Evolutionary conservation across 2,797 vertebrate genomes (phyloP).

Genomic region (Lemur catta): DNA sequence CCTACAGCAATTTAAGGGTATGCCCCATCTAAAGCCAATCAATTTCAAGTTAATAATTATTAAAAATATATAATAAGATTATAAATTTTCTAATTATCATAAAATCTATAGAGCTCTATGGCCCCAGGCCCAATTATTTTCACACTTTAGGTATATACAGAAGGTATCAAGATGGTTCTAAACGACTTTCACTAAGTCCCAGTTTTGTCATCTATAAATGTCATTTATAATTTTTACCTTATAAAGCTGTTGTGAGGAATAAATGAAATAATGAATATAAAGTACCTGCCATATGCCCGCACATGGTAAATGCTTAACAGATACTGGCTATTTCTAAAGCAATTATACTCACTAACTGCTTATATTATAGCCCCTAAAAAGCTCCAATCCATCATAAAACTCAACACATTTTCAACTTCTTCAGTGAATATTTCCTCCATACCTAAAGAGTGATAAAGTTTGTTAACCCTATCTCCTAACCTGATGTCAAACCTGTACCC

Average conservation of each 20-base stretch:
- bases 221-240: not conserved
- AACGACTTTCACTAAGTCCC: not conserved
- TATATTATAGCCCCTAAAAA: not conserved
- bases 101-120: not conserved
- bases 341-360: not conserved
- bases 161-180: not conserved
- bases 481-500: not conserved
- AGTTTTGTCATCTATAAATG: not conserved
- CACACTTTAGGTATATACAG: not conserved
- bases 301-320: not conserved
- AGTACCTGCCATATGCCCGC: not conserved
- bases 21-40: not conserved
- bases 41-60: conserved; percentile 2
- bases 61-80: not conserved
- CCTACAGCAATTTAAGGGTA: not conserved
- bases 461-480: not conserved
- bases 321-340: not conserved
- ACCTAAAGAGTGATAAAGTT: not conserved
- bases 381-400: not conserved
- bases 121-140: not conserved
- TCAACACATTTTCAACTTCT: not conserved
- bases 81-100: not conserved
- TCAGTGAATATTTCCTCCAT: not conserved
- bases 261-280: not conserved
- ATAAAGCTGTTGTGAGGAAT: not conserved